Evolutionary conservation across 2,113 vertebrate species (phyloP).

Genomic region (Speoplatyrhinus poulsoni): DNA sequence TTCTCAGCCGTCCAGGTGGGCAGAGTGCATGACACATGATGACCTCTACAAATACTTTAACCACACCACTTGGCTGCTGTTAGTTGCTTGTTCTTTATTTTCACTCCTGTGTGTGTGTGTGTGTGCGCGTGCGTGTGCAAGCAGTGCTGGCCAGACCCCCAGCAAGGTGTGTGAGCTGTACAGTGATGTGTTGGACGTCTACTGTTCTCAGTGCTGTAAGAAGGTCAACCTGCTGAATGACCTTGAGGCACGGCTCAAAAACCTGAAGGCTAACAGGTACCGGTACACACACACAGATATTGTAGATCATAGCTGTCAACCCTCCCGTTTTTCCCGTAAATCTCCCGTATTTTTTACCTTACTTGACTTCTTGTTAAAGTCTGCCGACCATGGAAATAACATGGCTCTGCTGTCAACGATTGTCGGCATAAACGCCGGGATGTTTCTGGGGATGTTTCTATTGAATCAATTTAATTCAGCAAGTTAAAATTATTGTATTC

Average conservation of each 20-base stretch:
- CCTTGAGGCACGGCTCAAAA: constrained; percentile 92
- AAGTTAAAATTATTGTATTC: too few species aligned
- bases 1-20: constrained; percentile 87
- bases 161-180: constrained; percentile 84
- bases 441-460: too few species aligned
- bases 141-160: constrained; percentile 93
- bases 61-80: too few species aligned
- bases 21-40: not conserved
- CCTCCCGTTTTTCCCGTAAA: too few species aligned
- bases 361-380: too few species aligned
- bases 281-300: not conserved
- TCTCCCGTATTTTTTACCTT: too few species aligned
- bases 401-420: too few species aligned
- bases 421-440: too few species aligned
- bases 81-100: not conserved
- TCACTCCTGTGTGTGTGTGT: not conserved
- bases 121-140: constrained; percentile 37
- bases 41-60: not conserved
- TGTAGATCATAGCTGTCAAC: not conserved
- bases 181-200: constrained; percentile 62
- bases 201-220: constrained; percentile 82
- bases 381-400: too few species aligned
- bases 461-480: too few species aligned
- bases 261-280: constrained; percentile 92
- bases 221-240: constrained; percentile 96